Conservation (phyloP, 2,888 invertebrate species). For the Chloroclysta siterata region DNA sequence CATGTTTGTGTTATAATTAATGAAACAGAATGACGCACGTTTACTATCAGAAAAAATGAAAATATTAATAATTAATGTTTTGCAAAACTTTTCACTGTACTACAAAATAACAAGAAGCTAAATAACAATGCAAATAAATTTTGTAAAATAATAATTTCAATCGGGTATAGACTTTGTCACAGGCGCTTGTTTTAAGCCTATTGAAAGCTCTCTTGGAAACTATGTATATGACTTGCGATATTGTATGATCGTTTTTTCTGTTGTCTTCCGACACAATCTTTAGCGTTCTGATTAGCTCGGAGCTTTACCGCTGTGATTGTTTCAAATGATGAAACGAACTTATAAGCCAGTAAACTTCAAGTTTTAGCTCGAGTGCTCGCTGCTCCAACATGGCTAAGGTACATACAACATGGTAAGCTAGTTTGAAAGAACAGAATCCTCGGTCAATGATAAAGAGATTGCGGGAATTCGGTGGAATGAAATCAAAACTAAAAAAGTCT, state of each 20-base stretch:
- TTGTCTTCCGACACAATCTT: constrained; percentile 84
- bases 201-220: constrained; percentile 73
- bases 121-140: no score
- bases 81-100: no score
- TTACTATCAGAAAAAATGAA: no score
- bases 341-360: background rate
- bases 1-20: no score
- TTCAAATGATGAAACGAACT: constrained; percentile 52
- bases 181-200: constrained; percentile 52
- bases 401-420: no score
- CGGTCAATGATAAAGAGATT: no score
- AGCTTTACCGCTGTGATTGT: constrained; percentile 82
- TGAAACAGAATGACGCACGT: no score
- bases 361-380: background rate
- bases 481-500: no score
- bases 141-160: background rate
- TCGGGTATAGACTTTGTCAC: constrained; percentile 6
- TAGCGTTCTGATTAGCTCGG: constrained; percentile 81
- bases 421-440: no score
- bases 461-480: no score
- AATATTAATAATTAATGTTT: no score
- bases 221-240: constrained; percentile 83
- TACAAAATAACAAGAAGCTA: no score
- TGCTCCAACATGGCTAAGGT: background rate
- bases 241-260: constrained; percentile 81